Conservation (phyloP, 23 tunicate genomes). For the Halocynthia aurantium region DNA sequence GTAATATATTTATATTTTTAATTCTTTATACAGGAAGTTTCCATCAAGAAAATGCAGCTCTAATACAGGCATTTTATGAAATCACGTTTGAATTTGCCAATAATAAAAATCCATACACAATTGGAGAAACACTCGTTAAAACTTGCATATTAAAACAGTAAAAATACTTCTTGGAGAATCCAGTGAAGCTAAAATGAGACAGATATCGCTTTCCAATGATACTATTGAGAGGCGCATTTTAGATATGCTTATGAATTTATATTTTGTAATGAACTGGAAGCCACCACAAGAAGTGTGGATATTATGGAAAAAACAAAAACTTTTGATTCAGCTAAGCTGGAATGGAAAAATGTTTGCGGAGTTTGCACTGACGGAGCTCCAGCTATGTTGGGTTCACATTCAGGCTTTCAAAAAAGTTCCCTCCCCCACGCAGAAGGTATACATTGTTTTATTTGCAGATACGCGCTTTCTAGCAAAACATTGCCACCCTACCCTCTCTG, state of each 20-base stretch:
- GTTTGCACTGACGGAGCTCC: constrained; percentile 64
- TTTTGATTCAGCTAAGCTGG: constrained; percentile 51
- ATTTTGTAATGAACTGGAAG: constrained; percentile 39
- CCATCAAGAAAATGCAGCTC: constrained; percentile 27
- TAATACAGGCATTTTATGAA: constrained; percentile 54
- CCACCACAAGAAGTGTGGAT: constrained; percentile 47
- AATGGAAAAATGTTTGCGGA: constrained; percentile 66
- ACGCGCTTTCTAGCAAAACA: constrained; percentile 74
- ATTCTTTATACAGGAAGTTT: constrained; percentile 37
- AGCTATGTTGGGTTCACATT: constrained; percentile 60
- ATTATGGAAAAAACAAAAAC: too few relatives aligned
- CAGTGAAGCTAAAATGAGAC: constrained; percentile 35
- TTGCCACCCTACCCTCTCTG: too few relatives aligned
- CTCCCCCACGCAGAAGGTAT: constrained; percentile 43
- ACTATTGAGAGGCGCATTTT: constrained; percentile 45
- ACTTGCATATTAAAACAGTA: constrained; percentile 60
- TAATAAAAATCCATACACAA: constrained; percentile 41
- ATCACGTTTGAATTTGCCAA: constrained; percentile 50
- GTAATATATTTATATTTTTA: too few relatives aligned
- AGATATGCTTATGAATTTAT: constrained; percentile 54
- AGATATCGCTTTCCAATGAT: constrained; percentile 56
- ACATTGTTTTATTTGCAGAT: constrained; percentile 54
- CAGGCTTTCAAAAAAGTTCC: constrained; percentile 74
- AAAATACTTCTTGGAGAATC: constrained; percentile 46
- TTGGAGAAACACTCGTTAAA: constrained; percentile 59